Evolutionary conservation across 1,140 invertebrate species (phyloP).

Genomic region (Sinonovacula constricta): DNA sequence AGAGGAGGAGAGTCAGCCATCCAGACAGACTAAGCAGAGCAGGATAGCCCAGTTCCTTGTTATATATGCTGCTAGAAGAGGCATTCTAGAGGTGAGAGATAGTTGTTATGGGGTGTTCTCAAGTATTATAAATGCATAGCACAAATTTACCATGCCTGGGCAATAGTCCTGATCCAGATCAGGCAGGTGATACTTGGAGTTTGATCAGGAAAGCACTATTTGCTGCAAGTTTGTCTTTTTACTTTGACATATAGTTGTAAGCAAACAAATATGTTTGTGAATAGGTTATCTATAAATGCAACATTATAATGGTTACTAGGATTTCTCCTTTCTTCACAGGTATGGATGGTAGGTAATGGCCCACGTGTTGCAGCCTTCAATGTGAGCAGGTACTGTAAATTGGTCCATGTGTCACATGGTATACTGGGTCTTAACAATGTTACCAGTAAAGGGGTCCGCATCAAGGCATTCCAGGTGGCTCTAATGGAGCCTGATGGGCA

Average conservation of each 20-base stretch:
- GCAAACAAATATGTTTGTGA: too few species aligned
- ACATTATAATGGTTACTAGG: too few species aligned
- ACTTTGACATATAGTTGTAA: too few species aligned
- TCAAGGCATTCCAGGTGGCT: conserved; percentile 84
- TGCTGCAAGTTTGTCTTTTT: too few species aligned
- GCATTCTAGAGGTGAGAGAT: conserved; percentile 89
- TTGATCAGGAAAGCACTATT: too few species aligned
- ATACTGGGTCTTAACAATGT: conserved; percentile 85
- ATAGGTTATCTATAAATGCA: too few species aligned
- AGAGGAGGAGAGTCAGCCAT: conserved; percentile 80
- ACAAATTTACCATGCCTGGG: too few species aligned
- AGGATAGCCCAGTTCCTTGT: conserved; percentile 87
- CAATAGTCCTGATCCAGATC: too few species aligned
- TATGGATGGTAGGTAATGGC: conserved; percentile 90
- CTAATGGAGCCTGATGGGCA: conserved; percentile 90
- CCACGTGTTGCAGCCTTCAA: conserved; percentile 93
- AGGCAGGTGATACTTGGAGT: too few species aligned
- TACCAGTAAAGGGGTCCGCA: conserved; percentile 78
- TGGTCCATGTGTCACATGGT: conserved; percentile 85
- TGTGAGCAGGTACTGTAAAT: conserved; percentile 85
- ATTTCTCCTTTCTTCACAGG: conserved; percentile 65
- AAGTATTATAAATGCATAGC: conserved; percentile 4
- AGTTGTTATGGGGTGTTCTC: too few species aligned
- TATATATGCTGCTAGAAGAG: conserved; percentile 91
- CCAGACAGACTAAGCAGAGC: conserved; percentile 62